These are phyloP conservation scores for Atta texana DNA, from an alignment of 1,140 invertebrate species.

Conservation along the genomic window DNA sequence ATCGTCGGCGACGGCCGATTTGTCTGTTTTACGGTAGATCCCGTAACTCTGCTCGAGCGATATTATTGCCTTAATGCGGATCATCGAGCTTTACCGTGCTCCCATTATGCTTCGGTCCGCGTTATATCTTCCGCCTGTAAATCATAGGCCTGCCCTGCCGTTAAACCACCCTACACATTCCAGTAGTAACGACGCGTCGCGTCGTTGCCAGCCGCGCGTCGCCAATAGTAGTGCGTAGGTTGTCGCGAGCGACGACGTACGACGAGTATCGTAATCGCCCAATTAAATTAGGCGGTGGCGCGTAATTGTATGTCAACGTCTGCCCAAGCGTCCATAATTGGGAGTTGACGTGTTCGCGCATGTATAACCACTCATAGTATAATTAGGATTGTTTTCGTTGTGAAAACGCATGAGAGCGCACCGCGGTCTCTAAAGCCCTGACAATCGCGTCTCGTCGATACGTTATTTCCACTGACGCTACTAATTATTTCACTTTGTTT, in stretches of 20 bases:
- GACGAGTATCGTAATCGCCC: constrained; percentile 67
- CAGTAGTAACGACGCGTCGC: constrained; percentile 39
- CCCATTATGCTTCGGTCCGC: constrained; percentile 55
- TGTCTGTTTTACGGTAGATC: constrained; percentile 52
- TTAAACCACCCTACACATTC: constrained; percentile 63
- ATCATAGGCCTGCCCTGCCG: constrained; percentile 54
- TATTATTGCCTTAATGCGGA: constrained; percentile 70
- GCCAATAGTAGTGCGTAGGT: constrained; percentile 1
- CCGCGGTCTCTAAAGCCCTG: not conserved
- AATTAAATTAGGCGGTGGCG: constrained; percentile 70
- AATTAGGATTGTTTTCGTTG: constrained; percentile 38
- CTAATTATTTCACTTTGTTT: constrained; percentile 50
- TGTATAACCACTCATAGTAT: not conserved
- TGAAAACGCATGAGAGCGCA: not conserved
- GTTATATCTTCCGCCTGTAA: constrained; percentile 52
- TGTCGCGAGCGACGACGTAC: constrained; percentile 34
- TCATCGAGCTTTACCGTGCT: constrained; percentile 66
- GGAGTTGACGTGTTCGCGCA: constrained; percentile 31
- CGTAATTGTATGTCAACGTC: constrained; percentile 68
- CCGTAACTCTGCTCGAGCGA: constrained; percentile 55
- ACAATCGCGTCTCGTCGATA: constrained; percentile 21
- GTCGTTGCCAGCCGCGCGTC: constrained; percentile 31
- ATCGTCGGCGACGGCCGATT: constrained; percentile 34
- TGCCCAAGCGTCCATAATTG: constrained; percentile 28
- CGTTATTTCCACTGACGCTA: not conserved